Evolutionary conservation across 2,113 vertebrate species (phyloP).

Genomic region (Ceuthmochares aereus): DNA sequence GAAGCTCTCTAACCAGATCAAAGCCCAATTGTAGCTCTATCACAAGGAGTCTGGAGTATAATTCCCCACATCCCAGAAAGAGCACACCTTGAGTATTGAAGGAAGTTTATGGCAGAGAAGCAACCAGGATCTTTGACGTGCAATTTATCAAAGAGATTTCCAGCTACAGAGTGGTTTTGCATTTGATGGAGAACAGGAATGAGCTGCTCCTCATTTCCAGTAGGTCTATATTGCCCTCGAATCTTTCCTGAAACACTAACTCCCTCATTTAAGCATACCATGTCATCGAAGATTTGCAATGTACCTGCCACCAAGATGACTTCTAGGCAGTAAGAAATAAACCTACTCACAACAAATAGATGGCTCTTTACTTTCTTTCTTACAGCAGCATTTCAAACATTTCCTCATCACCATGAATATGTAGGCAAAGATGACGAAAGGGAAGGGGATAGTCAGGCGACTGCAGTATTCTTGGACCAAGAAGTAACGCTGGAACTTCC

Average conservation of each 20-base stretch:
- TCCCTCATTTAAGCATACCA: neutral
- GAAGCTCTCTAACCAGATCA: neutral
- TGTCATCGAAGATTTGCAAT: neutral
- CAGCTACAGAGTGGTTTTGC: neutral
- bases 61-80: neutral
- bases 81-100: too few species aligned
- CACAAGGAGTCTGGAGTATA: neutral
- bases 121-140: neutral
- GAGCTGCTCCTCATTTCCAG: neutral
- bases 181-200: neutral
- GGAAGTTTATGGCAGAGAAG: neutral
- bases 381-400: constrained; percentile 76
- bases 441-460: constrained; percentile 80
- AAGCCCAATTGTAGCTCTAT: neutral
- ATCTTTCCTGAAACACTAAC: neutral
- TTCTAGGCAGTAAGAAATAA: neutral
- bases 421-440: constrained; percentile 82
- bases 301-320: neutral
- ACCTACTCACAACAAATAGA: constrained; percentile 77
- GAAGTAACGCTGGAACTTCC: constrained; percentile 85
- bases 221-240: neutral
- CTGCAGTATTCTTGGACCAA: constrained; percentile 83
- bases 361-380: constrained; percentile 20
- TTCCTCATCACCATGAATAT: constrained; percentile 79
- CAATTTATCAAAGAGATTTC: neutral